These are phyloP conservation scores for Temnothorax nylanderi DNA, from an alignment of 1,140 invertebrate species.

Conservation along the genomic window DNA sequence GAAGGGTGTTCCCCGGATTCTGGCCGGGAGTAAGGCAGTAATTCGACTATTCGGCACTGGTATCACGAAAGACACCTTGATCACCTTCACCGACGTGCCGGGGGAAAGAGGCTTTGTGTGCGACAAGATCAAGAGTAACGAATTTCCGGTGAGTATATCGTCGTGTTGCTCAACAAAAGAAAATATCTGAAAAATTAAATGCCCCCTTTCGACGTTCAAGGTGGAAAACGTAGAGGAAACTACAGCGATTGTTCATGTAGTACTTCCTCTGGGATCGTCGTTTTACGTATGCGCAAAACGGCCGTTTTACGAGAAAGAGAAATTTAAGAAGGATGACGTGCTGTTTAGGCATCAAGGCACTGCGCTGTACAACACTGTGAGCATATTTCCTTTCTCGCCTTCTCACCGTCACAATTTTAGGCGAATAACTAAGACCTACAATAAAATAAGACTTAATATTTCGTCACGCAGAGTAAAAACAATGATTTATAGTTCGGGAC, in stretches of 20 bases:
- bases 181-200: too few relatives aligned
- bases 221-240: conserved; percentile 82
- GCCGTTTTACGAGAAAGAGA: conserved; percentile 70
- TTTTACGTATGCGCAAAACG: conserved; percentile 91
- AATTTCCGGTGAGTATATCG: conserved; percentile 80
- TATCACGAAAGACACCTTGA: conserved; percentile 88
- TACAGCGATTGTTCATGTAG: conserved; percentile 87
- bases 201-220: conserved; percentile 78
- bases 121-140: conserved; percentile 80
- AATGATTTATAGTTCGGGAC: conserved; percentile 64
- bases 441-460: conserved; percentile 8
- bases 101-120: conserved; percentile 85
- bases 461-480: conserved; percentile 22
- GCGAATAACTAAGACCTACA: not conserved
- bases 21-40: conserved; percentile 86
- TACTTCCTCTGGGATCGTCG: conserved; percentile 86
- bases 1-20: conserved; percentile 89
- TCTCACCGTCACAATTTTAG: not conserved
- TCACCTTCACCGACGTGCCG: conserved; percentile 89
- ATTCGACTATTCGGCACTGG: conserved; percentile 92
- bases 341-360: conserved; percentile 91
- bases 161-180: not conserved
- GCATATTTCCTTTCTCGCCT: conserved; percentile 59
- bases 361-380: conserved; percentile 85
- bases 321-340: conserved; percentile 75